Base-by-base conservation (phyloP, 2,888 invertebrate genomes). In the Ecdyonurus torrentis region DNA sequence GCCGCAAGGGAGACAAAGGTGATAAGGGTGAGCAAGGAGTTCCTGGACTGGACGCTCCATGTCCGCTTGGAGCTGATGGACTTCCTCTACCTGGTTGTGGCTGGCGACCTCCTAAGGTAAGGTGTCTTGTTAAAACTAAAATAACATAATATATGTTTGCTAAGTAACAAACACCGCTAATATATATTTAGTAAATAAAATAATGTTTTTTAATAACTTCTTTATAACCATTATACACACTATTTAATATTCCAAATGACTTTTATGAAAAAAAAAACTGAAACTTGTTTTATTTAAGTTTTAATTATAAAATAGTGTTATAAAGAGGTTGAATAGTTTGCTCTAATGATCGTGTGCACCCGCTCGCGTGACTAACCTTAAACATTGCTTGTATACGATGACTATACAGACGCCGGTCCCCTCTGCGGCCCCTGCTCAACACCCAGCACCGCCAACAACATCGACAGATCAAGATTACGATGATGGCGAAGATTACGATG, bases 41-140 rank as follows among this genome's bases (percentile, higher is more conserved):
- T 68, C 97, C 96, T 50, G 97, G 97, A 52, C 79, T 98, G 70
- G 97, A 98, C 78, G 98, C 98, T 58, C 97, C 97, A n/a, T 98
- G 98, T 79, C 98, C 98, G 67, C 80, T 96, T 64, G 98, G 95
- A 64, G 85, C 89, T 61, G 96, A 98, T 77, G 98, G 98, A 66
- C 81, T 97, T 71, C 97, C 97, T 66, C 78, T 98, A 71, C 92
- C 95, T 62, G 96, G 95, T 70, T 98, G 97, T 77, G 94, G 93
- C 70, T 94, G 92, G 92, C 81, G 90, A 75, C 88, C 91, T 69
- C 85, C 86, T 70, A 89, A 90, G 85, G 90, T 90, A 83, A 63
- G 63, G 7, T 10, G 37, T 37, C n/a, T n/a, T n/a, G n/a, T n/a
- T n/a, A n/a, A n/a, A n/a, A n/a, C n/a, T n/a, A n/a, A n/a, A n/a